Percentiles rank a stretch among this genome's conserved stretches.
Conservation (phyloP, 2,113 vertebrate genomes). For the Ceyx melanurus region DNA sequence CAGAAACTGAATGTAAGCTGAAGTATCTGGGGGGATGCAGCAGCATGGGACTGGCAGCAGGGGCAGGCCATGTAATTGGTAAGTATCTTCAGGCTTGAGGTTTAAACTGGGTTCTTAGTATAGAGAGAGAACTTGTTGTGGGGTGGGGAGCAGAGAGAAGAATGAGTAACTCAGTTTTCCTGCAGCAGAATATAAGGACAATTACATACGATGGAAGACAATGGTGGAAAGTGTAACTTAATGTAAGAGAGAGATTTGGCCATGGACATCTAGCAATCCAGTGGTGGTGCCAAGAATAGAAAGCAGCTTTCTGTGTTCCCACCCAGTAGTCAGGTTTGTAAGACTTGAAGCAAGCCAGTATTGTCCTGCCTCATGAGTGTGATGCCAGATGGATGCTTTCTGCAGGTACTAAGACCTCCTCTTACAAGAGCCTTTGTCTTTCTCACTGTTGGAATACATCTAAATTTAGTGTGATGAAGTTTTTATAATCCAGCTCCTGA, state of each 20-base stretch:
- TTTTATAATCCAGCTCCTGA: not conserved
- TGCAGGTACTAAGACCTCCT: not conserved
- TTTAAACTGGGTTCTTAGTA: not conserved
- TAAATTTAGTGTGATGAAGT: not conserved
- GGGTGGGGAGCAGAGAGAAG: not conserved
- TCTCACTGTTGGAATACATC: not conserved
- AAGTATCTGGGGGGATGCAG: not conserved
- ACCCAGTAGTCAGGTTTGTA: not conserved
- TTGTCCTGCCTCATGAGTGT: not conserved
- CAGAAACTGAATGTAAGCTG: not conserved
- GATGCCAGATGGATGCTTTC: not conserved
- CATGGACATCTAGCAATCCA: not conserved
- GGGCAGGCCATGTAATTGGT: not conserved
- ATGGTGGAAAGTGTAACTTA: not conserved
- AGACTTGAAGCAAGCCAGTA: not conserved
- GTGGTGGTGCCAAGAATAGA: not conserved
- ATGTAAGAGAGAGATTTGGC: not conserved
- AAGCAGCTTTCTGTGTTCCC: not conserved
- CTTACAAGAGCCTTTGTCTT: not conserved
- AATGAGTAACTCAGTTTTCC: not conserved
- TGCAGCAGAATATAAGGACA: not conserved
- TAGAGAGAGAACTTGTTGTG: not conserved
- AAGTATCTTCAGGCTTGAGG: not conserved
- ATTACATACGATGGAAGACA: not conserved
- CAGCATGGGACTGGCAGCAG: not conserved